Evolutionary conservation across 2,797 vertebrate species (phyloP).

Genomic region (Labeo calbasu): DNA sequence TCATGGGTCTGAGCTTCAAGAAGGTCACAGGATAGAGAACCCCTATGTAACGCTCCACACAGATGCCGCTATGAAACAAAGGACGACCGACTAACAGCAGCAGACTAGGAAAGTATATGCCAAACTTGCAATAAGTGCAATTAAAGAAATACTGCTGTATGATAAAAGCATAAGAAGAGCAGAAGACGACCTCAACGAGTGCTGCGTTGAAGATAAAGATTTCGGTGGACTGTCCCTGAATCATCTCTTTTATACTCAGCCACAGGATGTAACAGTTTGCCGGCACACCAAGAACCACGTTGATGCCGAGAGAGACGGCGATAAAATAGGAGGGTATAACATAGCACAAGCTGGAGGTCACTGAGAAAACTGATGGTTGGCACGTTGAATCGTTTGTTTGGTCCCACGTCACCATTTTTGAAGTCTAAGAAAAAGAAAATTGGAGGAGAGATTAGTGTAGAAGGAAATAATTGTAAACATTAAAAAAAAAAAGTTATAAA

Average conservation of each 20-base stretch:
- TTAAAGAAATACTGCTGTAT: slow-evolving; percentile 22
- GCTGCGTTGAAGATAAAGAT: slow-evolving; percentile 24
- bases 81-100: slow-evolving; percentile 9
- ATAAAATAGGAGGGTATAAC: neutral
- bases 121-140: neutral
- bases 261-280: slow-evolving; percentile 32
- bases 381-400: neutral
- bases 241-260: slow-evolving; percentile 14
- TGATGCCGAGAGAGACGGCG: neutral
- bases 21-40: slow-evolving; percentile 27
- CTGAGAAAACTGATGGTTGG: neutral
- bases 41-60: slow-evolving; percentile 23
- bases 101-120: neutral
- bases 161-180: neutral
- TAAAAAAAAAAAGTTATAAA: neutral
- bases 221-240: slow-evolving; percentile 7
- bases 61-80: slow-evolving; percentile 21
- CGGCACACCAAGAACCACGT: slow-evolving; percentile 10
- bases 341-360: neutral
- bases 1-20: slow-evolving; percentile 32
- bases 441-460: neutral
- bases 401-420: neutral
- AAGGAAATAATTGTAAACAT: neutral
- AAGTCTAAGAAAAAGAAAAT: slow-evolving; percentile 2
- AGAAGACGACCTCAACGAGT: neutral